Conservation (phyloP, 2,797 vertebrate genomes). For the Acrossocheilus fasciatus region DNA sequence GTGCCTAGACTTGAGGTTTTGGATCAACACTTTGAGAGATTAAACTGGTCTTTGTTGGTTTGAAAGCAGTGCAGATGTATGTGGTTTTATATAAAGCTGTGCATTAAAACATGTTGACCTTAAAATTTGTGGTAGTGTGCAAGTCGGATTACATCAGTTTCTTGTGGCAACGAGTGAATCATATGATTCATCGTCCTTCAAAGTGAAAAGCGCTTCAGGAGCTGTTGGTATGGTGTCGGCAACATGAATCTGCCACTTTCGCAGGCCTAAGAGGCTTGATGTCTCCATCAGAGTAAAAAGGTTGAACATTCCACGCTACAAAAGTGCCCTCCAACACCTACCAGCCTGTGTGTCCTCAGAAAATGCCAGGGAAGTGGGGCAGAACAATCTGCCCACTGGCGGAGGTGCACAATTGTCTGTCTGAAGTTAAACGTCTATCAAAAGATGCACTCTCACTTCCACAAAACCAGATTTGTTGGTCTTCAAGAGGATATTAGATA, state of each 20-base stretch:
- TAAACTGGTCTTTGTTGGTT: neutral
- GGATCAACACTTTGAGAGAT: neutral
- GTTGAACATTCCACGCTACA: conserved; percentile 42
- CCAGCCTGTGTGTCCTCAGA: conserved; percentile 52
- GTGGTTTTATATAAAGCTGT: conserved; percentile 21
- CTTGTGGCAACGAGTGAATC: conserved; percentile 24
- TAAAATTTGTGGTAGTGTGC: neutral
- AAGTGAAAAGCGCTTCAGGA: conserved; percentile 27
- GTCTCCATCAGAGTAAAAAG: conserved; percentile 51
- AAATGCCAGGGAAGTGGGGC: conserved; percentile 64
- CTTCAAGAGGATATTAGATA: neutral
- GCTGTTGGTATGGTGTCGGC: conserved; percentile 4
- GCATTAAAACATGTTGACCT: conserved; percentile 28
- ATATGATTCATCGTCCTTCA: conserved; percentile 38
- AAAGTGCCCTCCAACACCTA: conserved; percentile 50
- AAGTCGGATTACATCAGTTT: conserved; percentile 17
- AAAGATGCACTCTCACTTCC: conserved; percentile 11
- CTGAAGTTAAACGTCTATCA: conserved; percentile 41
- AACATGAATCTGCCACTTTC: conserved; percentile 38
- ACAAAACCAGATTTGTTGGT: conserved; percentile 43
- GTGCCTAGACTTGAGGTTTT: conserved; percentile 31
- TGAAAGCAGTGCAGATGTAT: conserved; percentile 20
- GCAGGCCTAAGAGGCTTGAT: neutral
- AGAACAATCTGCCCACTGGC: conserved; percentile 54
- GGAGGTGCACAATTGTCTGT: neutral